Conservation (phyloP, 2,113 vertebrate species). For the Xyliphius kryptos region DNA sequence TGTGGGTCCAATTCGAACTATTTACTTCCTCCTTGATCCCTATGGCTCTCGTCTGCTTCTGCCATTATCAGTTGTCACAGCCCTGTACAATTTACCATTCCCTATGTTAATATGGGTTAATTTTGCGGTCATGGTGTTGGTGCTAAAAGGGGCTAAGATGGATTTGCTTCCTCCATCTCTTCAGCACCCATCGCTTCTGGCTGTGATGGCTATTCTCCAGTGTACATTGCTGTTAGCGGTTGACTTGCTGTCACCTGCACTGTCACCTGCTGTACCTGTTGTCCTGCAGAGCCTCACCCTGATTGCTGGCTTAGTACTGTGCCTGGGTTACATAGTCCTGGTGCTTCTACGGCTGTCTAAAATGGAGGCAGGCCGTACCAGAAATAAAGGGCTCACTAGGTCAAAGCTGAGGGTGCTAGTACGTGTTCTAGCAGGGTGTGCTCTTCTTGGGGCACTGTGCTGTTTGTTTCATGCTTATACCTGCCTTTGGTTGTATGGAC, state of each 20-base stretch:
- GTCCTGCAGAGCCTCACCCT: constrained; percentile 78
- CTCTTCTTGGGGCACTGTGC: constrained; percentile 71
- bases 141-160: constrained; percentile 63
- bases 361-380: constrained; percentile 42
- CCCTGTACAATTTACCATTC: constrained; percentile 79
- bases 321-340: constrained; percentile 72
- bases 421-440: constrained; percentile 61
- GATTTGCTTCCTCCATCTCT: constrained; percentile 64
- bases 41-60: constrained; percentile 71
- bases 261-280: constrained; percentile 65
- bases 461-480: constrained; percentile 79
- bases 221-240: constrained; percentile 62
- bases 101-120: constrained; percentile 76
- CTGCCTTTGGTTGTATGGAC: constrained; percentile 78
- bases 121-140: constrained; percentile 69
- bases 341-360: constrained; percentile 68
- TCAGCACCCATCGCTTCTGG: constrained; percentile 70
- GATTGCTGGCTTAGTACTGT: constrained; percentile 66
- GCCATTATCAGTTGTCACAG: constrained; percentile 60
- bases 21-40: constrained; percentile 79
- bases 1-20: constrained; percentile 65
- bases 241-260: constrained; percentile 70
- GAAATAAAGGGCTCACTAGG: constrained; percentile 47
- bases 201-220: constrained; percentile 62
- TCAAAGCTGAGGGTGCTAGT: constrained; percentile 45